These are phyloP conservation scores for Drosophila barbarae DNA, from an alignment of 2,888 invertebrate genomes.

Conservation along the genomic window DNA sequence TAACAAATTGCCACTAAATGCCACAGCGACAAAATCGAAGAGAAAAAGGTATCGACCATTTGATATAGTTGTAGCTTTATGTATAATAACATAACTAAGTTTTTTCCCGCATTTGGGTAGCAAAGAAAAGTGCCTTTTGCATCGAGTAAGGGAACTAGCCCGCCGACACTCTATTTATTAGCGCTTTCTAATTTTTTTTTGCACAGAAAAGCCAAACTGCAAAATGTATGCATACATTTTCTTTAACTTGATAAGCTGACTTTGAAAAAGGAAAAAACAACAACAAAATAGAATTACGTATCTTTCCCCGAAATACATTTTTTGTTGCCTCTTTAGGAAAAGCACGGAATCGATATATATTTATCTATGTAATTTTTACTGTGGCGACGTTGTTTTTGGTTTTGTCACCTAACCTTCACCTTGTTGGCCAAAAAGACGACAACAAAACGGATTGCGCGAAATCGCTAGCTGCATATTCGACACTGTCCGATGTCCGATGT, in stretches of 20 bases:
- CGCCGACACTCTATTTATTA: neutral
- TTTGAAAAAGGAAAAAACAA: neutral
- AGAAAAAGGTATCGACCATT: conserved; percentile 25
- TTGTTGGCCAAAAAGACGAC: conserved; percentile 60
- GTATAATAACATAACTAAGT: conserved; percentile 8
- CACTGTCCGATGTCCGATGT: conserved; percentile 9
- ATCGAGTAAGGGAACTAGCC: neutral
- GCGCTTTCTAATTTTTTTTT: neutral
- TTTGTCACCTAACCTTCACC: conserved; percentile 64
- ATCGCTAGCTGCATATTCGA: conserved; percentile 34
- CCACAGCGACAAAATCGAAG: conserved; percentile 16
- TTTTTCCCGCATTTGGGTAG: conserved; percentile 6
- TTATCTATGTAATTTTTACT: conserved; percentile 1
- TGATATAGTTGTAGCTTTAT: conserved; percentile 1
- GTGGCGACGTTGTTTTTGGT: conserved; percentile 32
- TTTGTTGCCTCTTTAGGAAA: no score
- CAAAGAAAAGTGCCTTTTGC: conserved; percentile 5
- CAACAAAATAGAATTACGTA: neutral
- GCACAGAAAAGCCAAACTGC: neutral
- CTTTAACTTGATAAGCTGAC: neutral
- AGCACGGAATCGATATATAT: neutral
- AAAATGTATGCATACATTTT: neutral
- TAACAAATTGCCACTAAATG: conserved; percentile 35
- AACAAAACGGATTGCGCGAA: conserved; percentile 38
- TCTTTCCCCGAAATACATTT: neutral